phyloP scores from a whole-genome alignment of 53 echinoderm and acorn worm genomes.

The Mesocentrotus franciscanus region DNA sequence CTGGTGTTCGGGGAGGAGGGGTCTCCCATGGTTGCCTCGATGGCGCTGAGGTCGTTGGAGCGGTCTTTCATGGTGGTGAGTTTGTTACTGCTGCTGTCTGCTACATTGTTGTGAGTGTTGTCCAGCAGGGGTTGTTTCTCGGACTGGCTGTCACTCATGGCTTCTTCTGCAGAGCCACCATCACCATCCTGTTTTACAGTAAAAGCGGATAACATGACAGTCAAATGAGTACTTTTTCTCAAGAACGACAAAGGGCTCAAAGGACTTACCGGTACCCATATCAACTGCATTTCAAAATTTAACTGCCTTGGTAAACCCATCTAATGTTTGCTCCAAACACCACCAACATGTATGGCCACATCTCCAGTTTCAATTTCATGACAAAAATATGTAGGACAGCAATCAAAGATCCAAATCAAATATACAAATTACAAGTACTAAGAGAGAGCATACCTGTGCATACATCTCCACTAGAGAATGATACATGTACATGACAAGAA shows the following conservation, averaged over 20 bases:
- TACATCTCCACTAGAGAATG: neutral
- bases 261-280: too few relatives aligned
- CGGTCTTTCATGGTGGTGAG: neutral
- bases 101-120: conserved; percentile 33
- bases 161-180: neutral
- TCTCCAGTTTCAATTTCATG: too few relatives aligned
- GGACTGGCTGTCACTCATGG: conserved; percentile 16
- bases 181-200: neutral
- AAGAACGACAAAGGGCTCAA: too few relatives aligned
- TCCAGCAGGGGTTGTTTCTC: conserved; percentile 56
- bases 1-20: conserved; percentile 21
- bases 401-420: too few relatives aligned
- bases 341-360: too few relatives aligned
- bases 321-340: too few relatives aligned
- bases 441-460: neutral
- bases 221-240: neutral
- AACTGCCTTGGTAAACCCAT: too few relatives aligned
- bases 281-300: too few relatives aligned
- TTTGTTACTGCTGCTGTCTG: neutral
- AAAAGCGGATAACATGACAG: neutral
- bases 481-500: too few relatives aligned
- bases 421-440: too few relatives aligned
- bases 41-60: neutral
- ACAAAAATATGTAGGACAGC: too few relatives aligned
- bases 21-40: conserved; percentile 8